A percentile compares a stretch with the other conserved stretches of the same genome.
phyloP scores from a whole-genome alignment of 2,113 vertebrate species.

The Sander vitreus region DNA sequence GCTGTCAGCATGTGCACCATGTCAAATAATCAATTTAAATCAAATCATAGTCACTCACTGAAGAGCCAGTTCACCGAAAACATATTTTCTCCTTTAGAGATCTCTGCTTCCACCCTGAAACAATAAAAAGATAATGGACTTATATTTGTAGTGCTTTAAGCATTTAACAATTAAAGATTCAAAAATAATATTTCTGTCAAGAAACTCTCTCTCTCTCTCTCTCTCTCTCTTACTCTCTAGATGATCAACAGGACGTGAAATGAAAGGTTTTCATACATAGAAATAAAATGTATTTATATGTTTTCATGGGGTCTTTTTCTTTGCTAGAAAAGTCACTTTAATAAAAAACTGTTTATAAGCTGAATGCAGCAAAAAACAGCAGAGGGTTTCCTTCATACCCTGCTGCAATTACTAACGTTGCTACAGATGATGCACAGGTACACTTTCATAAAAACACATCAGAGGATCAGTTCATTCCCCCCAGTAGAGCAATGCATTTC shows the following conservation, averaged over 20 bases:
- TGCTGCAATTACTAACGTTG: neutral
- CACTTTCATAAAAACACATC: constrained; percentile 19
- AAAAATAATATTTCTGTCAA: neutral
- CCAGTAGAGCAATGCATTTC: constrained; percentile 26
- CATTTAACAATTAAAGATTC: neutral
- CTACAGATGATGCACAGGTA: neutral
- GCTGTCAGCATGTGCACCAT: neutral
- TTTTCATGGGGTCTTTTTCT: neutral
- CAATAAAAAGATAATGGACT: too few species aligned
- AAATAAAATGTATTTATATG: too few species aligned
- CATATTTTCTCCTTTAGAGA: neutral
- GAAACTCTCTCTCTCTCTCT: too few species aligned
- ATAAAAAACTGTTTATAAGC: neutral
- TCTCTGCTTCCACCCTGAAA: neutral
- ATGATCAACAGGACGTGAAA: too few species aligned
- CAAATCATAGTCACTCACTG: neutral
- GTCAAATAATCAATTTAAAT: neutral
- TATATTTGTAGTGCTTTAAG: neutral
- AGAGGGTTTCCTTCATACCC: neutral
- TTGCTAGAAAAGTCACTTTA: neutral
- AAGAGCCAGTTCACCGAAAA: neutral
- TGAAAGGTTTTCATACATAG: too few species aligned
- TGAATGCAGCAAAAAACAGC: neutral
- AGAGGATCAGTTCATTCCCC: constrained; percentile 19
- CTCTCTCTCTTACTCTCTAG: too few species aligned